Evolutionary conservation across 1,140 invertebrate genomes (phyloP).

Genomic region (Nasonia giraulti): DNA sequence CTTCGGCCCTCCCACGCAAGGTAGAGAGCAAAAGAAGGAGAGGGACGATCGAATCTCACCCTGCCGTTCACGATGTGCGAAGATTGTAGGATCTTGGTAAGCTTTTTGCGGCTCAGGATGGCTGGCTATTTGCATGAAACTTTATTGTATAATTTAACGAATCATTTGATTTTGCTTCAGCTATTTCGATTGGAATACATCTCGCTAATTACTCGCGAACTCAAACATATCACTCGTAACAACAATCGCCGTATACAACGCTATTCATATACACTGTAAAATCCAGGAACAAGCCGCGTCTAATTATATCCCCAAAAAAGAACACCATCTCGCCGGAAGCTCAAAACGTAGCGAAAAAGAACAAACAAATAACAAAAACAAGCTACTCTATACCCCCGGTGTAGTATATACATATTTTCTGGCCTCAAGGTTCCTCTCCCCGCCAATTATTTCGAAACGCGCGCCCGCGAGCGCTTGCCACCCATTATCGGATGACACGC

Average conservation of each 20-base stretch:
- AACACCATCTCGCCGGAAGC: slow-evolving; percentile 2
- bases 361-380: neutral
- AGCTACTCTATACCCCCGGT: slow-evolving; percentile 13
- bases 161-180: neutral
- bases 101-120: neutral
- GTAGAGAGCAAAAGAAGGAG: neutral
- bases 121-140: too few species aligned
- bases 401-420: slow-evolving; percentile 23
- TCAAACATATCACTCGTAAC: neutral
- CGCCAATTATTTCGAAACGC: slow-evolving; percentile 47
- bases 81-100: neutral
- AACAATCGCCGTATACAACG: neutral
- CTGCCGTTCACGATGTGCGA: neutral
- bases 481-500: slow-evolving; percentile 69
- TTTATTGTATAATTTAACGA: neutral
- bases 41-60: neutral
- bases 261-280: neutral
- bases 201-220: neutral
- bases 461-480: slow-evolving; percentile 46
- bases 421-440: neutral
- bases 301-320: slow-evolving; percentile 43
- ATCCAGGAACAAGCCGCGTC: slow-evolving; percentile 8
- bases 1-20: neutral
- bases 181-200: neutral
- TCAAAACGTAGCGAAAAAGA: slow-evolving; percentile 8